These are phyloP conservation scores for Hyla sarda DNA, from an alignment of 2,113 vertebrate species.

Conservation along the genomic window DNA sequence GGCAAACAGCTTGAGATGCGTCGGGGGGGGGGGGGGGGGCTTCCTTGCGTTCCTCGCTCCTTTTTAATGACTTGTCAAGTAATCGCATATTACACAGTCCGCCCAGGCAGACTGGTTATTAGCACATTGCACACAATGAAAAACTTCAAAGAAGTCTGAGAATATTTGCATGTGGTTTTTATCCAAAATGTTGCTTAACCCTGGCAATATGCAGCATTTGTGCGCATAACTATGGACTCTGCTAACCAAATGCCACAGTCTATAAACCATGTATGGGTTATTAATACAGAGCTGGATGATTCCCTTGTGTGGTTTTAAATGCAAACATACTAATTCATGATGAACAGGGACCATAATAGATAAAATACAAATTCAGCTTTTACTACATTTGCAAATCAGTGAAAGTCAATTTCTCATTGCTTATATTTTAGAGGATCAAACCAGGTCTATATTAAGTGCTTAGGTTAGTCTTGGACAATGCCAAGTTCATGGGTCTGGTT, in stretches of 20 bases:
- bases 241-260: background rate
- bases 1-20: constrained; percentile 25
- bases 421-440: background rate
- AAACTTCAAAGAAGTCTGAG: constrained; percentile 43
- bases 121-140: constrained; percentile 34
- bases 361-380: background rate
- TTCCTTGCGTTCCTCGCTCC: constrained; percentile 9
- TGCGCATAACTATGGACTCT: background rate
- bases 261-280: background rate
- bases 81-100: constrained; percentile 5
- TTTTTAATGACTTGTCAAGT: constrained; percentile 58
- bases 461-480: background rate
- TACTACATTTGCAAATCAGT: background rate
- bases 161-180: constrained; percentile 28
- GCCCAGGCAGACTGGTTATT: constrained; percentile 24
- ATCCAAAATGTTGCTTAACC: background rate
- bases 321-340: too few species aligned
- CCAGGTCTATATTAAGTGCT: background rate
- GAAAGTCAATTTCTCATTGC: background rate
- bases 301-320: too few species aligned
- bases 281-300: background rate
- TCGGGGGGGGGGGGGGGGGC: rapidly evolving
- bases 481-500: background rate
- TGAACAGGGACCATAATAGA: background rate
- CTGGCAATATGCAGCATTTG: background rate